Evolutionary conservation across 2,888 invertebrate species (phyloP), one percentile per base, ranked within the genome.

Genomic region (Nebria brevicollis): DNA sequence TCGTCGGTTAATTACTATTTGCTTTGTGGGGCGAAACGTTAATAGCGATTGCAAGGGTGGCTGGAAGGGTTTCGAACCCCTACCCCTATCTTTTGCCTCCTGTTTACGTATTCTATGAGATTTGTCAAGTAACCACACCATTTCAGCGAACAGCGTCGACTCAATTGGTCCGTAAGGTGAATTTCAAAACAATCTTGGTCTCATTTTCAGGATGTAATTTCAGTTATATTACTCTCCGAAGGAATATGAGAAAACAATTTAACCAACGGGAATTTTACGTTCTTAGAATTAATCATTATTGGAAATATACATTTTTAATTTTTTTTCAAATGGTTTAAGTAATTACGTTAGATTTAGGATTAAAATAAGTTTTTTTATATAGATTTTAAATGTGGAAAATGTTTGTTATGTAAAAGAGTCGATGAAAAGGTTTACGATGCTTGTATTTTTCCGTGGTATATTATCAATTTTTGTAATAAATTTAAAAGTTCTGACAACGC

Each of bases 1-100:
- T 70, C 11, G 25, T 11, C n/a, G 64, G 72, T 77, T 77, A 77
- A 77, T 72, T 77, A 77, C 77, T 77, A 65, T 77, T 77, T 77
- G 77, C 72, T 77, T 72, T 72, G 72, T 72, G 77, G 65, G 26
- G 72, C 41, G 64, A 72, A 72, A 77, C 72, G 77, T 64, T 15
- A 68, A 68, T 72, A 75, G 66, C 42, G 72, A 34, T 72, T 26
- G 72, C 41, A 72, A 20, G 34, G 72, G 72, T 26, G 6, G 72
- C 34, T 26, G 10, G 7, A 54, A 54, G 54, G 13, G 34, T 34
- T 34, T 34, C 34, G 20, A 20, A 20, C 5, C 5, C 34, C 34
- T 34, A 0, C 1, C 34, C 34, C 34, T 34, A 34, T 34, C 34
- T 34, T 34, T 34, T 34, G 34, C 34, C 34, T 34, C 54, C 54